Conservation (phyloP, 2,888 invertebrate species). For the Anagyrus pseudococci region DNA sequence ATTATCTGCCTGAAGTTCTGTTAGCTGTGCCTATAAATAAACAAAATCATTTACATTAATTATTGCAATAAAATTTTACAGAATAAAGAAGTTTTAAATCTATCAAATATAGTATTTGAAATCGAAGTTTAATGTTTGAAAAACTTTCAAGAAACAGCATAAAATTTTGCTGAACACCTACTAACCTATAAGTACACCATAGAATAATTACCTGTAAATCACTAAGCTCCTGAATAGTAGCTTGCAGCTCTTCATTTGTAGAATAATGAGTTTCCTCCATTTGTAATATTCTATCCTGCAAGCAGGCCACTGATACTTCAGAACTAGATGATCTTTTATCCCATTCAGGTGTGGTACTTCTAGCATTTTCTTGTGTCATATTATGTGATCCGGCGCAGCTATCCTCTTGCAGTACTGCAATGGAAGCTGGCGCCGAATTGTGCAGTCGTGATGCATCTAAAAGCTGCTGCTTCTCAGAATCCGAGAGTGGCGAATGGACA, state of each 20-base stretch:
- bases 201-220: constrained; percentile 75
- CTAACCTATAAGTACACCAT: not conserved
- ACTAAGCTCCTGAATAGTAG: constrained; percentile 89
- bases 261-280: constrained; percentile 90
- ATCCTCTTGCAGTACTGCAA: constrained; percentile 63
- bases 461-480: constrained; percentile 83
- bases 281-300: constrained; percentile 91
- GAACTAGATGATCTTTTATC: constrained; percentile 90
- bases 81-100: no score
- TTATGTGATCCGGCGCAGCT: constrained; percentile 40
- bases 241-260: constrained; percentile 91
- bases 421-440: constrained; percentile 83
- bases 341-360: constrained; percentile 86
- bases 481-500: constrained; percentile 81
- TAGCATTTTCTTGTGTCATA: constrained; percentile 64
- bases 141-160: not conserved
- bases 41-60: no score
- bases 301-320: constrained; percentile 89
- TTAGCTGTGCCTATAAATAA: constrained; percentile 75
- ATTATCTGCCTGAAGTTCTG: constrained; percentile 87
- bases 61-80: no score
- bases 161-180: no score
- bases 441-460: constrained; percentile 75
- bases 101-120: no score
- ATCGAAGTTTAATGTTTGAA: no score